phyloP scores from a whole-genome alignment of 2,113 vertebrate genomes.

The Gallinago media region DNA sequence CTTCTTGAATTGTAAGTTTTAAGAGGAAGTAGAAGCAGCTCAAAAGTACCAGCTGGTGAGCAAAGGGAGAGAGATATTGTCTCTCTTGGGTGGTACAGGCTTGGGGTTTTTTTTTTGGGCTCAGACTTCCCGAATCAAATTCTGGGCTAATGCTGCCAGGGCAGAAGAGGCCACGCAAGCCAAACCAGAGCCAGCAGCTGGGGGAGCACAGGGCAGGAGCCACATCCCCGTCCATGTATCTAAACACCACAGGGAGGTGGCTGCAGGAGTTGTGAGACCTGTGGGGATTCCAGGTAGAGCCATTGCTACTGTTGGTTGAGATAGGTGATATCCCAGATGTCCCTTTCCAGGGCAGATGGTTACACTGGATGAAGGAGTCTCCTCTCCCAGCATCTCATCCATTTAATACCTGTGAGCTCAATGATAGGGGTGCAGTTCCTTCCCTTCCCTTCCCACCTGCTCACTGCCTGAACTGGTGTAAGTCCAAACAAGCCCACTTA shows the following conservation, averaged over 20 bases:
- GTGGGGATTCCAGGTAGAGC: background rate
- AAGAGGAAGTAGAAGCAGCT: background rate
- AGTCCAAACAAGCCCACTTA: background rate
- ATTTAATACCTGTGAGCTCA: background rate
- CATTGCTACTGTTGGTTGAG: background rate
- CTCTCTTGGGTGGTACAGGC: background rate
- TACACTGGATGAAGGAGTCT: background rate
- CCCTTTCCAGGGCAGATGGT: background rate
- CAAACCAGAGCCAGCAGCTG: background rate
- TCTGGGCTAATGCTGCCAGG: background rate
- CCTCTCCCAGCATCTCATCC: background rate
- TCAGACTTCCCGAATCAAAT: background rate
- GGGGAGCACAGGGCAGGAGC: background rate
- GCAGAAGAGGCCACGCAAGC: background rate
- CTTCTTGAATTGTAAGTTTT: background rate
- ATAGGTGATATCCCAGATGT: background rate
- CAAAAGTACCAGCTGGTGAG: background rate
- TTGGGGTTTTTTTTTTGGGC: background rate
- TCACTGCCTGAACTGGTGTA: background rate
- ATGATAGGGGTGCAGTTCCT: background rate
- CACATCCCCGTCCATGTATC: background rate
- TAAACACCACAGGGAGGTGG: background rate
- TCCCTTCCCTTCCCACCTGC: background rate
- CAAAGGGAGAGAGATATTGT: background rate
- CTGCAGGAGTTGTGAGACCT: background rate